Evolutionary conservation across 2,797 vertebrate species (phyloP), one percentile per base, ranked within the genome.

Genomic region (Syncerus caffer): DNA sequence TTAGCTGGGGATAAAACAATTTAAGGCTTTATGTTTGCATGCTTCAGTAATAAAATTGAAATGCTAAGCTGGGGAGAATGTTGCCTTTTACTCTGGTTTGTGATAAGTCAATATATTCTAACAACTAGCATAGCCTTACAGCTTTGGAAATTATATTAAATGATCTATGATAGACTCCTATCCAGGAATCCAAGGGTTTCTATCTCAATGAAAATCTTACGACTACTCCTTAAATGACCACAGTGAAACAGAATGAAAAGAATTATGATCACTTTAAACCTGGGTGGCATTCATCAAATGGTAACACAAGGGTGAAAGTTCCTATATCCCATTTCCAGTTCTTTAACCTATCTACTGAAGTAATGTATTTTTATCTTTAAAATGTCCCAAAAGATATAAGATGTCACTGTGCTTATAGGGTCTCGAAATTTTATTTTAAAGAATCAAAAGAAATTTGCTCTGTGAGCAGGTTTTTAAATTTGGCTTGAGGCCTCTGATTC

Each of bases 401-500:
- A 95, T 90, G 12, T 29, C 60, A 29, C 29, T 95, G 67, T 85
- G 29, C 71, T 97, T 96, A 90, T 50, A 88, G 47, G 51, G 90
- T 94, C 94, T 95, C 55, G 13, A 90, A 74, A 94, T 96, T 98
- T 96, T 96, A 95, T 97, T 95, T 97, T 97, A 96, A 97, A 55
- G 42, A 95, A 80, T 71, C 74, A 90, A 94, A 97, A 87, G 50
- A 94, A 84, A 96, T 94, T 96, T 92, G 60, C 83, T 86, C 62
- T 74, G 53, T 89, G 45, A 97, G 71, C 45, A 96, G 85, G 34
- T 82, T 96, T 98, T 95, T 67, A 45, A 97, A 93, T 93, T 97
- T 97, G 97, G 27, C 13, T 90, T 13, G 45, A 67, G 29, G 7
- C 45, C 93, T 96, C 62, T 86, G 78, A 95, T 96, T 96, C 58